These are phyloP conservation scores for Porphyrio hochstetteri DNA, from an alignment of 2,113 vertebrate genomes.

Conservation along the genomic window DNA sequence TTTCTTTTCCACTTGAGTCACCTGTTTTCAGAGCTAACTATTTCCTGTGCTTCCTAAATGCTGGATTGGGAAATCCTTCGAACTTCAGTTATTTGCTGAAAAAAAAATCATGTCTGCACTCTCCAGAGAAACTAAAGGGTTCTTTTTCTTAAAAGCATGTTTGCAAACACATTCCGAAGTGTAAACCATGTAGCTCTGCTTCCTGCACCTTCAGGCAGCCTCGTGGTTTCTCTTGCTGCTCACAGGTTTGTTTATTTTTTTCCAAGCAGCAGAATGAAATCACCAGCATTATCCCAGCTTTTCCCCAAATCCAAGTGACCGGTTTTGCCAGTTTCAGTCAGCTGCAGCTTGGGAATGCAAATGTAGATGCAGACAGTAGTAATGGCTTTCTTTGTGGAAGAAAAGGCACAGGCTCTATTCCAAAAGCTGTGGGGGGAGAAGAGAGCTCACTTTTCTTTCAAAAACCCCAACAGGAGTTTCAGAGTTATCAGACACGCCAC, in stretches of 20 bases:
- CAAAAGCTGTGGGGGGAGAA: neutral
- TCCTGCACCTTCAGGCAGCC: neutral
- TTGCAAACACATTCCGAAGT: neutral
- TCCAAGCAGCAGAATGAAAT: constrained; percentile 13
- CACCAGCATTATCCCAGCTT: neutral
- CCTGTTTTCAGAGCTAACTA: neutral
- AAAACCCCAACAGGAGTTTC: neutral
- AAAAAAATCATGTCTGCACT: neutral
- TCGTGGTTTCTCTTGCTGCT: neutral
- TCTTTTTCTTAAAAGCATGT: neutral
- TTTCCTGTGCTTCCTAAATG: neutral
- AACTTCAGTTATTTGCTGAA: neutral
- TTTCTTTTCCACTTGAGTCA: neutral
- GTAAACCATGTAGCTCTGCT: neutral
- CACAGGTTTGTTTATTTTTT: neutral
- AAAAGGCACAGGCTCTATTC: neutral
- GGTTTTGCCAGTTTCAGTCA: constrained; percentile 48
- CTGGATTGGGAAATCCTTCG: neutral
- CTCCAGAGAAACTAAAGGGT: neutral
- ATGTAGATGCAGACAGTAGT: constrained; percentile 11
- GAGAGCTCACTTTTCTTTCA: neutral
- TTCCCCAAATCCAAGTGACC: neutral
- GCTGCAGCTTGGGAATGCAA: constrained; percentile 25
- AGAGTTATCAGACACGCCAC: neutral
- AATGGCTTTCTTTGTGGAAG: neutral